Base-by-base conservation (phyloP, 1,140 invertebrate species). In the Heliconius congener region DNA sequence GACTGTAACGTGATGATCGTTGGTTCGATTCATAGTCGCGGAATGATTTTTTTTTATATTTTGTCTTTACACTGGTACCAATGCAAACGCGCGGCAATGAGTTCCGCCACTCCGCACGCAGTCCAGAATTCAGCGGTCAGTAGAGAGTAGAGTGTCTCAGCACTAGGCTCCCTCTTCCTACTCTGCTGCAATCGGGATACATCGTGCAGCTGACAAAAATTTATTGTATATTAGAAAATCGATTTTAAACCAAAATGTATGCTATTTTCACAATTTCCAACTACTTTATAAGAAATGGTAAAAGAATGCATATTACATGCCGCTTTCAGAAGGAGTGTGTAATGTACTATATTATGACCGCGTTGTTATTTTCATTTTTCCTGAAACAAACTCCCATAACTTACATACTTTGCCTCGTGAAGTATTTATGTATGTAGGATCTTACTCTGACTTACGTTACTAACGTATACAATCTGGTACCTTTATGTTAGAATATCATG, bases 251-350 rank as follows among this genome's bases (percentile, higher is more conserved):
- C 23, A 66, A 66, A 66, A 30, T 66, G 8, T 30, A 16, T 66
- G 23, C 13, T 27, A 30, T 27, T 66, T 16, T 27, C n/a, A 6
- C n/a, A 16, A 57, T 57, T 57, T 57, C n/a, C n/a, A 27, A 9
- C 60, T 66, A 66, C 11, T 30, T 30, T 66, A 27, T 3, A 9
- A 8, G 8, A 23, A 57, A 57, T 66, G 60, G n/a, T 30, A 16
- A 66, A 66, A 66, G 11, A 66, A 27, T 66, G 60, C 27, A 66
- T 66, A 66, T 66, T 66, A 66, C 23, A 57, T 57, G 19, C 55
- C 19, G 19, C 19, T 57, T 57, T 57, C 55, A n/a, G 19, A 66
- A 3, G 16, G 60, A 66, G 60, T 66, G 57, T 60, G 60, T 66
- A 27, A 66, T 66, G 60, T n/a, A 66, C 23, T 66, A 30, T 66